Evolutionary conservation across 1,140 invertebrate genomes (phyloP).

Genomic region (Probaryconus sp.): DNA sequence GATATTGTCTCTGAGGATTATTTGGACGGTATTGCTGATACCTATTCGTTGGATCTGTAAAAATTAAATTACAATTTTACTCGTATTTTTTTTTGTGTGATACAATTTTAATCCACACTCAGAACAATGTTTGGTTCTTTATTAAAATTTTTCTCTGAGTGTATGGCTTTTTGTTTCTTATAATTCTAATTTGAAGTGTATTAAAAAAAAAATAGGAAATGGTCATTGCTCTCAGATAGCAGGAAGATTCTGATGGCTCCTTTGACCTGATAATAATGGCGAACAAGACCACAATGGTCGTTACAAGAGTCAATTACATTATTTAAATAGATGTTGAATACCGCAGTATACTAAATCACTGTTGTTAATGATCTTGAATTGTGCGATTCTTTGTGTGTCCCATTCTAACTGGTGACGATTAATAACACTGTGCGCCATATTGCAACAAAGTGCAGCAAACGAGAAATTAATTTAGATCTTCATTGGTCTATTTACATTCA

Average conservation of each 20-base stretch:
- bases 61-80: slow-evolving; percentile 42
- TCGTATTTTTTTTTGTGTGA: slow-evolving; percentile 1
- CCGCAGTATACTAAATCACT: slow-evolving; percentile 11
- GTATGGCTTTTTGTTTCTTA: not conserved
- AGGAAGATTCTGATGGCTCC: slow-evolving; percentile 10
- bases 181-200: not conserved
- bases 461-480: too few relatives aligned
- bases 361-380: slow-evolving; percentile 20
- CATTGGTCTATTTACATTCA: too few relatives aligned
- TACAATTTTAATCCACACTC: not conserved
- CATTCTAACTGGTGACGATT: too few relatives aligned
- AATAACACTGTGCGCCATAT: too few relatives aligned
- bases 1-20: slow-evolving; percentile 39
- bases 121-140: not conserved
- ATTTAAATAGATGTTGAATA: slow-evolving; percentile 22
- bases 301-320: slow-evolving; percentile 25
- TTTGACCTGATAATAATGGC: slow-evolving; percentile 16
- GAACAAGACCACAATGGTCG: slow-evolving; percentile 18
- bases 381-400: slow-evolving; percentile 8
- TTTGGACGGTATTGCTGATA: slow-evolving; percentile 62
- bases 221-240: slow-evolving; percentile 6
- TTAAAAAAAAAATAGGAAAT: not conserved
- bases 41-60: slow-evolving; percentile 62
- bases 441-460: too few relatives aligned
- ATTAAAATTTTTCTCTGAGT: not conserved